Percentiles rank a stretch among this genome's conserved stretches.
Evolutionary conservation across 2,888 invertebrate genomes (phyloP).

Genomic region (Clistopyga incitator): DNA sequence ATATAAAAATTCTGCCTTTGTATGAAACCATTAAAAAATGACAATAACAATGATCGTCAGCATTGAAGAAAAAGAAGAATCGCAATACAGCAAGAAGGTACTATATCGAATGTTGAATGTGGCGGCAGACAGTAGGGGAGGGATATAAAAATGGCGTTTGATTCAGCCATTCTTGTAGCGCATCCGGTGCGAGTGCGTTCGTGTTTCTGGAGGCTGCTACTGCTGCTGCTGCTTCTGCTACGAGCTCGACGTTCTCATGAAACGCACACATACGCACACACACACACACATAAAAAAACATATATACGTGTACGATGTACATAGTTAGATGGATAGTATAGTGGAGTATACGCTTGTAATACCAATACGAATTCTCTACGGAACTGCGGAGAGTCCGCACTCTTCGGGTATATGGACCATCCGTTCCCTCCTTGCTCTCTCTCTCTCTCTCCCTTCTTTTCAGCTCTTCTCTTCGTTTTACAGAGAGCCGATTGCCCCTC

Average conservation of each 20-base stretch:
- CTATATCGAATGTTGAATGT: slow-evolving; percentile 54
- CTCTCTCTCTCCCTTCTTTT: slow-evolving; percentile 30
- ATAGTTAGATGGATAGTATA: slow-evolving; percentile 18
- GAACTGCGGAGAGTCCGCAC: slow-evolving; percentile 38
- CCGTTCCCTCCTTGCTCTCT: slow-evolving; percentile 49
- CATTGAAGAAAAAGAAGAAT: slow-evolving; percentile 42
- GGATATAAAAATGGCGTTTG: slow-evolving; percentile 65
- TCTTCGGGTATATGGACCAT: slow-evolving; percentile 53
- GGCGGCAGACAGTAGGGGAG: slow-evolving; percentile 40
- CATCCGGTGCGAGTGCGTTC: slow-evolving; percentile 67
- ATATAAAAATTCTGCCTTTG: not conserved
- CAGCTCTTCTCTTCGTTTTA: slow-evolving; percentile 46
- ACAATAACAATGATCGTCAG: slow-evolving; percentile 10
- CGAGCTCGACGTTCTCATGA: slow-evolving; percentile 42
- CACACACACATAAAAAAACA: not conserved
- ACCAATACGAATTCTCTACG: slow-evolving; percentile 57
- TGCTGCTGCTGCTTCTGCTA: slow-evolving; percentile 10
- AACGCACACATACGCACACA: slow-evolving; percentile 9
- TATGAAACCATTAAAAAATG: not conserved
- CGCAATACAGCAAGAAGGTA: slow-evolving; percentile 49
- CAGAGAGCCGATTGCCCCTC: slow-evolving; percentile 5
- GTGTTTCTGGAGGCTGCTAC: slow-evolving; percentile 57
- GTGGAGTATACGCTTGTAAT: slow-evolving; percentile 37
- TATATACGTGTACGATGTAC: not conserved
- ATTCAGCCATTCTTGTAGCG: slow-evolving; percentile 65